Base-by-base conservation (phyloP, 2,888 invertebrate genomes). In the Pedicia rivosa region DNA sequence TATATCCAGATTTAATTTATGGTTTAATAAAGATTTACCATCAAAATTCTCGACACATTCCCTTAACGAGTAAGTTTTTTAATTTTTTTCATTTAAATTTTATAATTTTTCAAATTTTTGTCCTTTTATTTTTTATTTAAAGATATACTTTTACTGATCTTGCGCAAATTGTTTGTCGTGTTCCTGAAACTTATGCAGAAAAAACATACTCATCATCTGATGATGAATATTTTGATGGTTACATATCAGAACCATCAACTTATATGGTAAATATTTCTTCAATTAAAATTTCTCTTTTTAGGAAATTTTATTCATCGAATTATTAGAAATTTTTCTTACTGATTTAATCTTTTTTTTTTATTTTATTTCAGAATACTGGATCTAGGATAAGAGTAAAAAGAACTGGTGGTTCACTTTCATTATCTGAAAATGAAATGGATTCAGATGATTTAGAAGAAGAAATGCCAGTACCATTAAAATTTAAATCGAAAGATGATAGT, bases 151-250 rank as follows among this genome's bases (percentile, higher is more conserved):
- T 90, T 63, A 90, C 88, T 33, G 90, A 91, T 65, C 65, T 91
- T 40, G 90, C 91, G 1, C 87, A 88, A 62, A 87, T 90, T 75
- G 87, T 91, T 35, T 88, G 88, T 53, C 80, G 84, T 46, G 78
- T 90, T 34, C 66, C 70, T 5, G 67, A 71, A 22, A 64, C 63
- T 0, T 65, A 66, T 48, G 57, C 63, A 40, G 65, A 65, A 3
- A 66, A 67, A 38, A 45, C 45, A 14, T 49, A 47, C 39, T 44
- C 49, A 4, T 60, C 53, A 34, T 59, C 58, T 41, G 60, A 61
- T 44, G 60, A 61, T 43, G 62, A 61, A 4, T 35, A 25, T 27
- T 78, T 77, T 47, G 82, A 80, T 50, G 87, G 86, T 9, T 88
- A 88, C 55, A 83, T 78, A 9, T 87, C 87, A 1, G 88, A 88